phyloP scores from a whole-genome alignment of 2,113 vertebrate genomes.

The Nanger granti region DNA sequence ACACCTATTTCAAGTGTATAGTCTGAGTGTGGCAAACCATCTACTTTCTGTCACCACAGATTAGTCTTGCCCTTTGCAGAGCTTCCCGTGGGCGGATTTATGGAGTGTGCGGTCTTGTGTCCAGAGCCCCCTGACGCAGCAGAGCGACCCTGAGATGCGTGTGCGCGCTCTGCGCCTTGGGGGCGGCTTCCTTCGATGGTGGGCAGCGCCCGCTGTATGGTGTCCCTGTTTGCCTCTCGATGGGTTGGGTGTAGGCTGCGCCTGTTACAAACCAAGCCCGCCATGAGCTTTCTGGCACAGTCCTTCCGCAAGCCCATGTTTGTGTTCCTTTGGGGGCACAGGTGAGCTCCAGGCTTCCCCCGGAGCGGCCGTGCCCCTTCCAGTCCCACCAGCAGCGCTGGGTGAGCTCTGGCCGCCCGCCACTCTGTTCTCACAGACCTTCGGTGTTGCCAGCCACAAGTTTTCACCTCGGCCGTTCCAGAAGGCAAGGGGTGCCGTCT shows the following conservation, averaged over 20 bases:
- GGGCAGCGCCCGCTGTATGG: background rate
- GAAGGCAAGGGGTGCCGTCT: background rate
- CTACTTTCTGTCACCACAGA: background rate
- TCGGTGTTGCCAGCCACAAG: background rate
- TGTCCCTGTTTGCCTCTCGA: background rate
- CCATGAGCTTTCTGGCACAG: background rate
- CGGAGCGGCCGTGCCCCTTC: no score
- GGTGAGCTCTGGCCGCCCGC: fast-evolving
- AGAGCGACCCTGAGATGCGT: background rate
- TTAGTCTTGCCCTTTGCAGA: background rate
- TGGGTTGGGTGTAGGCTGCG: background rate
- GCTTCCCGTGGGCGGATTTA: background rate
- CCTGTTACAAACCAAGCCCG: background rate
- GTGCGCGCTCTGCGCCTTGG: fast-evolving
- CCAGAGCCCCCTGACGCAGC: background rate
- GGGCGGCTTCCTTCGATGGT: background rate
- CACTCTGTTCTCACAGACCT: background rate
- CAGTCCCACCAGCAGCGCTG: background rate
- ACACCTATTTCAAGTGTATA: background rate
- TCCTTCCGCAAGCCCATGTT: background rate
- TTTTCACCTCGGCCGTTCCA: background rate
- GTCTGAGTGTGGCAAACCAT: background rate
- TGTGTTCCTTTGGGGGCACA: background rate
- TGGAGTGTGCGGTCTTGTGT: background rate
- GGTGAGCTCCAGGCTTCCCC: background rate